phyloP scores from a whole-genome alignment of 2,113 vertebrate genomes.

The Mobula birostris region DNA sequence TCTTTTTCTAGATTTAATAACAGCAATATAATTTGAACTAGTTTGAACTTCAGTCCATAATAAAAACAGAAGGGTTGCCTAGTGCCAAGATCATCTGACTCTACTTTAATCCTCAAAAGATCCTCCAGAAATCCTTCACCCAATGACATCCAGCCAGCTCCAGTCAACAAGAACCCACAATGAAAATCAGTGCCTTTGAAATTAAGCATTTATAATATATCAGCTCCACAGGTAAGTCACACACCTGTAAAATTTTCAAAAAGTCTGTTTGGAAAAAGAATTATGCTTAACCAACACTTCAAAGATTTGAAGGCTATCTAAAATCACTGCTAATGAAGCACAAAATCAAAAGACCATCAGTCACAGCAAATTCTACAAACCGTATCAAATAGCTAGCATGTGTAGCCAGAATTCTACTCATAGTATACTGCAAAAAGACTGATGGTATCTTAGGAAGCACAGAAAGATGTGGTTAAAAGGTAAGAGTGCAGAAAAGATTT shows the following conservation, averaged over 20 bases:
- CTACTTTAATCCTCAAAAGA: background rate
- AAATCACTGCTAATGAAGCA: background rate
- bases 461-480: too few relatives aligned
- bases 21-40: background rate
- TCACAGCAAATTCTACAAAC: background rate
- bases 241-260: background rate
- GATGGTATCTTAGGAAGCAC: background rate
- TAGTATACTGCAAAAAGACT: background rate
- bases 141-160: background rate
- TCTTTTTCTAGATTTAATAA: background rate
- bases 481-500: too few relatives aligned
- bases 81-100: background rate
- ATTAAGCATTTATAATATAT: background rate
- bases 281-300: background rate
- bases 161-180: constrained; percentile 15
- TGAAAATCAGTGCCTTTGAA: background rate
- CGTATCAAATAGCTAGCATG: background rate
- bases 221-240: constrained; percentile 5
- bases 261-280: background rate
- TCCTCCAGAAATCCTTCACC: background rate
- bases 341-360: constrained; percentile 9
- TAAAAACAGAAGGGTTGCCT: background rate
- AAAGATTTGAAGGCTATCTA: background rate
- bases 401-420: background rate
- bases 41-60: background rate